Base-by-base conservation (phyloP, 2,888 invertebrate species). In the Rhabditophanes sp. region DNA sequence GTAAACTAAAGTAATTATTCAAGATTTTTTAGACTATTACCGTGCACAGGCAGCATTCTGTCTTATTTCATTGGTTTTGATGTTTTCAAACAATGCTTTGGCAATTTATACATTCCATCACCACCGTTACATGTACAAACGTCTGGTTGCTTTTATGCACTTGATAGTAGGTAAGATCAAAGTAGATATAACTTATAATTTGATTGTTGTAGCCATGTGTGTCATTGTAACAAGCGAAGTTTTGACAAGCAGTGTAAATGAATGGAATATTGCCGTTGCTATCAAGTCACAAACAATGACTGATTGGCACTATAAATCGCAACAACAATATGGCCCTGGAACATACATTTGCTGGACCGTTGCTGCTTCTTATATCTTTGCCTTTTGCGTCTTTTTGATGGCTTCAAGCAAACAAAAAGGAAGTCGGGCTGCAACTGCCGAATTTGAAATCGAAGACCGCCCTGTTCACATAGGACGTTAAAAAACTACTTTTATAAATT, bases 401-500 rank as follows among this genome's bases (percentile, higher is more conserved):
- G 54, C 47, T 16, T 55, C 56, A 8, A 51, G 53, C 39, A 62
- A 61, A 33, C 61, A 61, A 34, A 59, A 52, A 33, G 61, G 57
- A 11, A 53, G 49, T 9, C 35, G 55, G 14, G 61, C 61, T 4
- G 61, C 61, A 3, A 59, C 61, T 8, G 49, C 50, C 3, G 60
- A 62, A 24, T 44, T 61, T 25, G 61, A 61, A 35, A 53, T 61
- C 30, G 61, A 61, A 35, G 60, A 60, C 27, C 25, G 56, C 22
- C 48, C 51, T 17, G 42, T 52, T 24, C 53, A 57, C 32, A 45
- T 53, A 19, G 55, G 53, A 36, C 46, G 57, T 17, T n/a, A n/a
- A n/a, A n/a, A n/a, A n/a, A n/a, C n/a, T n/a, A n/a, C n/a, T n/a
- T n/a, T n/a, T n/a, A n/a, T n/a, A n/a, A n/a, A n/a, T n/a, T n/a